phyloP scores from a whole-genome alignment of 2,888 invertebrate genomes.

The Linyphia triangularis region DNA sequence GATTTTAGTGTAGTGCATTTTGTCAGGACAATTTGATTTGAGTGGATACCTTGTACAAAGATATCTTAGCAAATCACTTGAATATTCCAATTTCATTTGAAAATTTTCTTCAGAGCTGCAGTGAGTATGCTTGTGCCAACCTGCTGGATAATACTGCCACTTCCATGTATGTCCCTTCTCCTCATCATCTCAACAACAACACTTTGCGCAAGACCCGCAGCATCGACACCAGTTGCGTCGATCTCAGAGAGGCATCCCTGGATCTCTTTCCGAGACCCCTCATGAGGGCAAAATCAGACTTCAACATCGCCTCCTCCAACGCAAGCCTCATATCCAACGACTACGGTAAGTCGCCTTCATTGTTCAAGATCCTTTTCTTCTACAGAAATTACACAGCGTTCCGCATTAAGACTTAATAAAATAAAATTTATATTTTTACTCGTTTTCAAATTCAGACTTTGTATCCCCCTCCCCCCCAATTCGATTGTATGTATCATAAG shows the following conservation, averaged over 20 bases:
- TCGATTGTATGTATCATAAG: too few relatives aligned
- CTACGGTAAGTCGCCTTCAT: constrained; percentile 68
- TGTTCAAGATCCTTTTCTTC: too few relatives aligned
- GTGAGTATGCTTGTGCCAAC: constrained; percentile 70
- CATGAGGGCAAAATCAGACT: constrained; percentile 90
- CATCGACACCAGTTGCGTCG: constrained; percentile 92
- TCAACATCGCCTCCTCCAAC: constrained; percentile 87
- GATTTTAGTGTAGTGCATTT: too few relatives aligned
- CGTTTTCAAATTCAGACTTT: too few relatives aligned
- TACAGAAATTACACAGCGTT: too few relatives aligned
- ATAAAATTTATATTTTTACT: too few relatives aligned
- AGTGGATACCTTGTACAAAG: too few relatives aligned
- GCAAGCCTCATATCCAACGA: constrained; percentile 74
- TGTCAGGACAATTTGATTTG: too few relatives aligned
- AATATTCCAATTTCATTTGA: neutral
- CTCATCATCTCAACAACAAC: constrained; percentile 8
- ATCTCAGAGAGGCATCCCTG: constrained; percentile 84
- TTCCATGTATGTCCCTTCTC: constrained; percentile 28
- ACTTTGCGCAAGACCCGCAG: constrained; percentile 87
- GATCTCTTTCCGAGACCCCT: constrained; percentile 82
- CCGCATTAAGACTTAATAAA: too few relatives aligned
- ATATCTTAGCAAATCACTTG: neutral
- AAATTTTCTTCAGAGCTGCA: constrained; percentile 54
- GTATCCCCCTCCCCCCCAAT: too few relatives aligned
- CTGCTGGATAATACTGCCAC: constrained; percentile 31